These are phyloP conservation scores for Drosophila guanche DNA, from an alignment of 1,140 invertebrate genomes.

Conservation along the genomic window DNA sequence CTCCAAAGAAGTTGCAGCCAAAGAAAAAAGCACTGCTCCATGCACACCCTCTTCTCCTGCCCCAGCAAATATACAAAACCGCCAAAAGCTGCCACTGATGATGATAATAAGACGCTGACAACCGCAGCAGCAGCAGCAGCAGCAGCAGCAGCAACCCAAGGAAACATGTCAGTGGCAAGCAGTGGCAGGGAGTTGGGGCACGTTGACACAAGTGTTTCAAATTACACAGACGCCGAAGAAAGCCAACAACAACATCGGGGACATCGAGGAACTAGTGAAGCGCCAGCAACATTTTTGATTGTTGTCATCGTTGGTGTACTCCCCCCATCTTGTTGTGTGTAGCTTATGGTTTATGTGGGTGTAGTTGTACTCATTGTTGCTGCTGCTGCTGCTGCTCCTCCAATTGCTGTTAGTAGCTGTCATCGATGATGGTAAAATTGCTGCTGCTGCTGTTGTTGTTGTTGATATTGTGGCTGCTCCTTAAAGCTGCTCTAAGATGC, in stretches of 20 bases:
- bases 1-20: constrained; percentile 58
- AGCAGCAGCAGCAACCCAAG: constrained; percentile 27
- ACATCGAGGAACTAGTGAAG: constrained; percentile 42
- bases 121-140: constrained; percentile 71
- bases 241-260: constrained; percentile 36
- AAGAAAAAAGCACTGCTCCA: constrained; percentile 19
- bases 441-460: no score
- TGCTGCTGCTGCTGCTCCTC: background rate
- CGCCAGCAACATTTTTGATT: constrained; percentile 35
- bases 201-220: constrained; percentile 82
- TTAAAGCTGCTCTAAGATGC: no score
- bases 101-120: constrained; percentile 81
- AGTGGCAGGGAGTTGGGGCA: constrained; percentile 19
- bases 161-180: constrained; percentile 28
- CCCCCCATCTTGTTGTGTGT: no score
- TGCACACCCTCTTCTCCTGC: background rate
- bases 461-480: no score
- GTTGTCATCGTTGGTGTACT: background rate
- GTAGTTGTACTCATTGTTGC: background rate
- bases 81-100: constrained; percentile 81
- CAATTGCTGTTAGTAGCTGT: no score
- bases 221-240: constrained; percentile 63
- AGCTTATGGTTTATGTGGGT: no score
- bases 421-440: no score
- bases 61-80: constrained; percentile 61